Evolutionary conservation across 2,113 vertebrate species (phyloP).

Genomic region (Calonectris borealis): DNA sequence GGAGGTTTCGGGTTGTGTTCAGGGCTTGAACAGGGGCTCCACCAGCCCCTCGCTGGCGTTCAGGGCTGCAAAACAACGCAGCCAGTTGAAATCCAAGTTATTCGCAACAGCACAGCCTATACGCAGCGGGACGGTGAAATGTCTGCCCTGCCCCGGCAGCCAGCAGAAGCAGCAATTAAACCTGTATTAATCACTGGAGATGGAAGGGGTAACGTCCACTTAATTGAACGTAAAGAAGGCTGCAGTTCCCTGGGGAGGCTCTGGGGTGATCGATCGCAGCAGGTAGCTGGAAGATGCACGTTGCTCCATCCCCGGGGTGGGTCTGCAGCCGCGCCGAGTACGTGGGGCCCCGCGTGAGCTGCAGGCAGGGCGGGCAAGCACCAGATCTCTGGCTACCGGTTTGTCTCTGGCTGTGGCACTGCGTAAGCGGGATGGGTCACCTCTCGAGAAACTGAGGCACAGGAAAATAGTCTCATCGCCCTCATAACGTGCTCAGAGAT

Average conservation of each 20-base stretch:
- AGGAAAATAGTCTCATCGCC: rapidly evolving
- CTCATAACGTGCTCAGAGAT: rapidly evolving
- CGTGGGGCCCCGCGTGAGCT: background rate
- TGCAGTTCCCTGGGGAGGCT: background rate
- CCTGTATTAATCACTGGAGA: background rate
- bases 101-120: background rate
- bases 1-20: background rate
- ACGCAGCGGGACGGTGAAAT: background rate
- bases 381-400: rapidly evolving
- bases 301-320: background rate
- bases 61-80: background rate
- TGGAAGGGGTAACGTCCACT: background rate
- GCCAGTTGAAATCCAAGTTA: background rate
- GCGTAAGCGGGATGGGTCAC: background rate
- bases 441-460: background rate
- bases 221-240: background rate
- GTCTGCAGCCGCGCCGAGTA: rapidly evolving
- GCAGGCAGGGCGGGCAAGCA: background rate
- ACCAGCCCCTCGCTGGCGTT: background rate
- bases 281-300: background rate
- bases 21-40: background rate
- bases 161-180: background rate
- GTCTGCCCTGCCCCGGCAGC: background rate
- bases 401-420: background rate
- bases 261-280: background rate